Base-by-base conservation (phyloP, 2,888 invertebrate genomes). In the Caenorhabditis japonica region DNA sequence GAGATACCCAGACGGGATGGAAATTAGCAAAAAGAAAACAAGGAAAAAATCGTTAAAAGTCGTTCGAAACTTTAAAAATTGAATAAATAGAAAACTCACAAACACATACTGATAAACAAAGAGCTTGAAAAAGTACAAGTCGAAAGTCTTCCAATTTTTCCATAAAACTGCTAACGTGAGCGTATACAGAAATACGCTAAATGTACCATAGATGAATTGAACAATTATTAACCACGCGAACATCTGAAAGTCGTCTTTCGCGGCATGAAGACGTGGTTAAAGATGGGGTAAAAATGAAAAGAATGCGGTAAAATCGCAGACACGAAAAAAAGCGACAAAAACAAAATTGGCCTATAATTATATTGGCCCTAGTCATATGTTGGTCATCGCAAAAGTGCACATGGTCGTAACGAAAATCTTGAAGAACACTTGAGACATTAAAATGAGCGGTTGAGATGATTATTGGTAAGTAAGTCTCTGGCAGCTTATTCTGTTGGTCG, bases 101-200 rank as follows among this genome's bases (percentile, higher is more conserved):
- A 71, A 71, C 19, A 71, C 12, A 19, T 39, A 71, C 33, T 71
- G 70, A 17, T 52, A 71, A 13, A 71, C 51, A 13, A 62, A 71
- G 30, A 71, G 36, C 39, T 71, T 71, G 56, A 71, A 62, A 25
- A 71, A 71, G 25, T 71, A 62, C n/a, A 51, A 43, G 38, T 71
- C 70, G 30, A 71, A 71, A 12, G 44, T 44, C 34, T 56, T 56
- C 70, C 70, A 71, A 27, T 71, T 56, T 34, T 52, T 49, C 5
- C 55, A 25, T 1, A 71, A 44, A 27, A 71, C 38, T 1, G 58
- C 12, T 4, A 71, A 51, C 25, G 70, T 71, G n/a, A 71, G 17
- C 5, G 51, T 19, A 39, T 71, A 71, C 19, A 71, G 25, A 8
- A 71, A 17, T 7, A 44, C 38, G 21, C 39, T 39, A 21, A 71